Evolutionary conservation across 2,888 invertebrate species (phyloP).

Genomic region (Melieria omissa): DNA sequence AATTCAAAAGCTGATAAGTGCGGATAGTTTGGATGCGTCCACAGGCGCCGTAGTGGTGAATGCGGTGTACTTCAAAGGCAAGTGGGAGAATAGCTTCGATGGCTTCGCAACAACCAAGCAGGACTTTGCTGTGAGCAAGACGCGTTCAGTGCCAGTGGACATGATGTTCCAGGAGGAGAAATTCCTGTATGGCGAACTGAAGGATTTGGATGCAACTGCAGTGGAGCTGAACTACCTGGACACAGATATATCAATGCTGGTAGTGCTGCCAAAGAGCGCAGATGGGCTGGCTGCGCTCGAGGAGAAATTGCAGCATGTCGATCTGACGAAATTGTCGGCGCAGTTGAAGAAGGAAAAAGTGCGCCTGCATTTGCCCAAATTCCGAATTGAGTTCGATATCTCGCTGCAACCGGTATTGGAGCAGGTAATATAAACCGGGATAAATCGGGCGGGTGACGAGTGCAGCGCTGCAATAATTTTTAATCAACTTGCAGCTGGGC

Average conservation of each 20-base stretch:
- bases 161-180: constrained; percentile 74
- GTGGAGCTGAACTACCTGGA: constrained; percentile 80
- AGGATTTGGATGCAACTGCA: constrained; percentile 70
- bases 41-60: constrained; percentile 80
- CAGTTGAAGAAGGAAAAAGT: constrained; percentile 69
- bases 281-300: constrained; percentile 75
- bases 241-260: constrained; percentile 77
- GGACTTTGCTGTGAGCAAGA: constrained; percentile 74
- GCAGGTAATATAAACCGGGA: constrained; percentile 27
- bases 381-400: constrained; percentile 81
- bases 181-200: constrained; percentile 67
- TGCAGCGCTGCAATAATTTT: not conserved
- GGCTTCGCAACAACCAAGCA: constrained; percentile 69
- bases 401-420: constrained; percentile 20
- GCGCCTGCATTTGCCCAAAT: constrained; percentile 77
- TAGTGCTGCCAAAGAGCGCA: constrained; percentile 77
- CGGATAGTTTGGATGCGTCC: constrained; percentile 71
- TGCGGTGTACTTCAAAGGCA: constrained; percentile 86
- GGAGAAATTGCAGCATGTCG: constrained; percentile 70
- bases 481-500: constrained; percentile 72
- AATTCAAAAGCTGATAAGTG: constrained; percentile 79
- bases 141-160: constrained; percentile 68
- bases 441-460: not conserved
- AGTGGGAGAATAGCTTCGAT: constrained; percentile 77
- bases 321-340: constrained; percentile 69